Percentiles rank a stretch among this genome's conserved stretches.
Evolutionary conservation across 1,140 invertebrate species (phyloP).

Genomic region (Drosophila asahinai): DNA sequence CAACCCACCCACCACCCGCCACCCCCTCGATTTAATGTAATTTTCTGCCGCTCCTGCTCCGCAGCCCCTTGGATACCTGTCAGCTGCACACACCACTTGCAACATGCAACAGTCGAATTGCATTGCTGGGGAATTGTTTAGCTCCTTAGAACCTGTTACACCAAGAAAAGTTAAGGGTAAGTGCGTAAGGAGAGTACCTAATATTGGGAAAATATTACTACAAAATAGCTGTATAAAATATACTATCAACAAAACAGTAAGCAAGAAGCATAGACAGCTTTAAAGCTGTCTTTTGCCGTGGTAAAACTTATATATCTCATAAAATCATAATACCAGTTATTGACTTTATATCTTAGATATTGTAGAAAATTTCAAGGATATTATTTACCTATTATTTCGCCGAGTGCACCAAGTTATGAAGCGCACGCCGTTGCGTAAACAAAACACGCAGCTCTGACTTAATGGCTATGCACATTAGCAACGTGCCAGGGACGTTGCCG

Average conservation of each 20-base stretch:
- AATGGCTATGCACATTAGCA: conserved; percentile 82
- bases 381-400: neutral
- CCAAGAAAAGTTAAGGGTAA: neutral
- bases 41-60: conserved; percentile 38
- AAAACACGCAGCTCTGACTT: conserved; percentile 79
- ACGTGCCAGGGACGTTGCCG: conserved; percentile 61
- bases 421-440: conserved; percentile 76
- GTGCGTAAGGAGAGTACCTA: too few relatives aligned
- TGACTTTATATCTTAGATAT: neutral
- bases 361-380: neutral
- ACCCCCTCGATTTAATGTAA: conserved; percentile 57
- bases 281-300: too few relatives aligned
- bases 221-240: neutral
- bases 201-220: neutral
- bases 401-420: conserved; percentile 15
- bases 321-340: neutral
- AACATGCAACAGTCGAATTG: conserved; percentile 62
- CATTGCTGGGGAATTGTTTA: conserved; percentile 40
- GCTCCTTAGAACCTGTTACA: conserved; percentile 5
- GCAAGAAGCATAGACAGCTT: neutral
- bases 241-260: too few relatives aligned
- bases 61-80: conserved; percentile 55
- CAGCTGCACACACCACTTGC: conserved; percentile 57
- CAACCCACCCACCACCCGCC: conserved; percentile 30
- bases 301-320: too few relatives aligned